Percentiles rank a stretch among this genome's conserved stretches.
These are phyloP conservation scores for Melanotaenia duboulayi DNA, from an alignment of 2,113 vertebrate genomes.

Conservation along the genomic window DNA sequence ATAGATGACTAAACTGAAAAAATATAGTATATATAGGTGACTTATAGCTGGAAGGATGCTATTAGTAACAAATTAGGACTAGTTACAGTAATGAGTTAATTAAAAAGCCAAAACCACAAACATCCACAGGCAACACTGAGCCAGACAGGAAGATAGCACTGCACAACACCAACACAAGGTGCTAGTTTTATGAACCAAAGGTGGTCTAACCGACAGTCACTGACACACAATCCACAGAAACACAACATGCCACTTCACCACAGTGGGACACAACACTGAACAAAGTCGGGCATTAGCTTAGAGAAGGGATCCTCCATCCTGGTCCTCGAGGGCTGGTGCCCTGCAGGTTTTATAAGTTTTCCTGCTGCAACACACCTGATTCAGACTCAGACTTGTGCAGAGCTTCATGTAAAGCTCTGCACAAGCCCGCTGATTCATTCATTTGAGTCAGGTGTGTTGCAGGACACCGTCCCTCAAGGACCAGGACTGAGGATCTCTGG, in stretches of 20 bases:
- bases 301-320: not conserved
- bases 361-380: too few relatives aligned
- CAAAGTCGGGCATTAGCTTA: conserved; percentile 9
- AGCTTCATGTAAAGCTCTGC: too few relatives aligned
- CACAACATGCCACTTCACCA: conserved; percentile 66
- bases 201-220: conserved; percentile 25
- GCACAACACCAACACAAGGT: conserved; percentile 63
- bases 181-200: conserved; percentile 40
- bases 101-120: conserved; percentile 55
- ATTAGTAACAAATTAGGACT: conserved; percentile 13
- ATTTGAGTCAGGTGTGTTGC: too few relatives aligned
- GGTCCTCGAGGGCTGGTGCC: too few relatives aligned
- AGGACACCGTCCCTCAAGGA: too few relatives aligned
- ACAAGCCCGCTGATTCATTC: too few relatives aligned
- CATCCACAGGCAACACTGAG: conserved; percentile 69
- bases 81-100: conserved; percentile 3
- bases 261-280: conserved; percentile 38
- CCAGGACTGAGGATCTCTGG: not conserved
- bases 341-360: too few relatives aligned
- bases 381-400: too few relatives aligned
- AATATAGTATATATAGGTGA: not conserved
- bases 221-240: conserved; percentile 57
- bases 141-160: conserved; percentile 46
- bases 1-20: too few relatives aligned
- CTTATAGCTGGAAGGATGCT: not conserved